Evolutionary conservation across 2,888 invertebrate species (phyloP), one percentile per base, ranked within the genome.

Genomic region (Noctua pronuba): DNA sequence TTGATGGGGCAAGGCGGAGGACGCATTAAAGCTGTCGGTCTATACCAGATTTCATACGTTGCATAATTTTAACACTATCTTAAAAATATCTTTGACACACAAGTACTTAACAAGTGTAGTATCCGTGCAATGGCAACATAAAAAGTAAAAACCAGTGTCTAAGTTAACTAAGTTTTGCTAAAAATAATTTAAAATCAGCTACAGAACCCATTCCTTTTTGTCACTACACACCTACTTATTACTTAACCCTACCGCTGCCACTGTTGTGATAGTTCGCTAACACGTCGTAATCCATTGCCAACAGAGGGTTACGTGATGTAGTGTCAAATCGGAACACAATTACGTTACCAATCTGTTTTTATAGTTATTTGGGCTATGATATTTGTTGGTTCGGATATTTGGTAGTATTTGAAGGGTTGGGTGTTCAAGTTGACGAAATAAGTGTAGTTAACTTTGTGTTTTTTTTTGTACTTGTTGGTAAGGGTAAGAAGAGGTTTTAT

Each of bases 271-370:
- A 83, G 46, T 35, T 73, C 35, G 31, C 64, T 74, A 69, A 72
- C 86, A 74, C 60, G 83, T 44, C 55, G 58, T 65, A 86, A 83
- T 73, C 83, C 60, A 82, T 41, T 76, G 75, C 35, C 72, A 79
- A 80, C 67, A 73, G 75, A 84, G 87, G 87, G 87, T 84, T 76
- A 64, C 4, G 38, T 46, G 44, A 86, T 65, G 46, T 65, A 76
- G 65, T 74, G 73, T 84, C 73, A 75, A 77, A 79, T 82, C 21
- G 31, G 41, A 64, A 72, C 55, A 35, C 74, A 75, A 77, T 80
- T 70, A 80, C 49, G 16, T 67, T 11, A 44, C 38, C 75, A 79
- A 77, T 83, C 46, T 73, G 75, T 85, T 82, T 82, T 65, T 82
- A 75, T 58, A 55, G 46, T 49, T 58, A 62, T 80, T 84, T 70